Percentiles rank a stretch among this genome's conserved stretches.
phyloP scores from a whole-genome alignment of 1,140 invertebrate genomes.

The Myzus persicae region DNA sequence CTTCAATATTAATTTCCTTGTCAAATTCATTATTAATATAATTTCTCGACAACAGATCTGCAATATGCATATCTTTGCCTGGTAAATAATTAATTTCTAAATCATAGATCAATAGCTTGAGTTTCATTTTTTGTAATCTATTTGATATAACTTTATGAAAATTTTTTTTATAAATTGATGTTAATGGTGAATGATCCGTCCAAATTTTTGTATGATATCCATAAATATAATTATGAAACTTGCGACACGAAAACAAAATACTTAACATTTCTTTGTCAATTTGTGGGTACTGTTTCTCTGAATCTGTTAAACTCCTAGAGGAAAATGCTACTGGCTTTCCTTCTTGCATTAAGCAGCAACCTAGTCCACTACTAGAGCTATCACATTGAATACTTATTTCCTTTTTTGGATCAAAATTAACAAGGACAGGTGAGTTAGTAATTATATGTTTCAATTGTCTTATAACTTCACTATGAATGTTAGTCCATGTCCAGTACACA shows the following conservation, averaged over 20 bases:
- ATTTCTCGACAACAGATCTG: constrained; percentile 15
- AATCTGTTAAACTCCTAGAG: not conserved
- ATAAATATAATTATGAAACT: constrained; percentile 2
- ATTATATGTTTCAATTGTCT: not conserved
- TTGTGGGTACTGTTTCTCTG: not conserved
- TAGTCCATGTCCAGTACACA: too few species aligned
- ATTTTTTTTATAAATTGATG: not conserved
- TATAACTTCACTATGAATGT: too few species aligned
- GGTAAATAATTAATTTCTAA: not conserved
- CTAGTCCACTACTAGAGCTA: not conserved
- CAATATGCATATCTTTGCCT: constrained; percentile 13
- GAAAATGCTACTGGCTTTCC: constrained; percentile 62
- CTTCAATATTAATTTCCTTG: not conserved
- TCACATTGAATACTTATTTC: constrained; percentile 4
- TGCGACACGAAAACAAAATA: not conserved
- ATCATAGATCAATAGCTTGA: not conserved
- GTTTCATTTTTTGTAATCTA: not conserved
- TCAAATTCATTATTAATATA: not conserved
- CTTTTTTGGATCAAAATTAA: not conserved
- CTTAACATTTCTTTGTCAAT: constrained; percentile 21
- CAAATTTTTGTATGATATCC: not conserved
- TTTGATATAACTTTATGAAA: not conserved
- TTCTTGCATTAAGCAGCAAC: constrained; percentile 51
- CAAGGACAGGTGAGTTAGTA: not conserved
- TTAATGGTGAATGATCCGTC: not conserved